These are phyloP conservation scores for Lordiphosa mommai DNA, from an alignment of 1,140 invertebrate species.

Conservation along the genomic window DNA sequence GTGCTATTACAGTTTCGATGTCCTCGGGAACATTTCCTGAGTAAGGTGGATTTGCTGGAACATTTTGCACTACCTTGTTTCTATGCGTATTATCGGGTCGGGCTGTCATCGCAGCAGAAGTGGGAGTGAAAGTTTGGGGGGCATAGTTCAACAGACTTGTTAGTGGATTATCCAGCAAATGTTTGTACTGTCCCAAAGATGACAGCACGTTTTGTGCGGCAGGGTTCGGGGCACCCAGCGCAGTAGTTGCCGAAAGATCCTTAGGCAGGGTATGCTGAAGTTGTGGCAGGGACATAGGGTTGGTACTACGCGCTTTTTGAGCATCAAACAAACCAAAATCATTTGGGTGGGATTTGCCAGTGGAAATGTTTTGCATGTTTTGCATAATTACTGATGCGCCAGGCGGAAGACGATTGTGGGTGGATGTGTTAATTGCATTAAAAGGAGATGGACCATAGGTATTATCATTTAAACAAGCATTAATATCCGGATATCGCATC, in stretches of 20 bases:
- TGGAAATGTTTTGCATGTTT: conserved; percentile 13
- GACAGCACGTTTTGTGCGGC: conserved; percentile 20
- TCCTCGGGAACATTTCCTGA: background rate
- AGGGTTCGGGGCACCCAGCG: background rate
- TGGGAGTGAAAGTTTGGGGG: conserved; percentile 6
- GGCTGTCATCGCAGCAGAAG: background rate
- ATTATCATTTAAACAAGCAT: conserved; percentile 14
- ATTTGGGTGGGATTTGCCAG: conserved; percentile 6
- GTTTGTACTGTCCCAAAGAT: conserved; percentile 23
- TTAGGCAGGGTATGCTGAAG: conserved; percentile 13
- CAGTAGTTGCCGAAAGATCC: background rate
- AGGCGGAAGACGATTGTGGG: conserved; percentile 13
- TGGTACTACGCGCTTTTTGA: conserved; percentile 8
- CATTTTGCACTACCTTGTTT: background rate
- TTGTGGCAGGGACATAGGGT: background rate
- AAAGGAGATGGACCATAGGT: conserved; percentile 10
- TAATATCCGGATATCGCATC: conserved; percentile 36
- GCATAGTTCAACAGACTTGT: conserved; percentile 27
- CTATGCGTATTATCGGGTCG: conserved; percentile 4
- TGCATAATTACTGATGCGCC: conserved; percentile 20
- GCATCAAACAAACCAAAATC: conserved; percentile 25
- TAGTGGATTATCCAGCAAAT: conserved; percentile 26
- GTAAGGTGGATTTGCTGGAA: background rate
- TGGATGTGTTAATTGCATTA: conserved; percentile 6
- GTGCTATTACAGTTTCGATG: background rate